Percentiles rank a stretch among this genome's conserved stretches.
These are phyloP conservation scores for Patiria miniata DNA, from an alignment of 35 echinoderm and acorn worm species.

Conservation along the genomic window DNA sequence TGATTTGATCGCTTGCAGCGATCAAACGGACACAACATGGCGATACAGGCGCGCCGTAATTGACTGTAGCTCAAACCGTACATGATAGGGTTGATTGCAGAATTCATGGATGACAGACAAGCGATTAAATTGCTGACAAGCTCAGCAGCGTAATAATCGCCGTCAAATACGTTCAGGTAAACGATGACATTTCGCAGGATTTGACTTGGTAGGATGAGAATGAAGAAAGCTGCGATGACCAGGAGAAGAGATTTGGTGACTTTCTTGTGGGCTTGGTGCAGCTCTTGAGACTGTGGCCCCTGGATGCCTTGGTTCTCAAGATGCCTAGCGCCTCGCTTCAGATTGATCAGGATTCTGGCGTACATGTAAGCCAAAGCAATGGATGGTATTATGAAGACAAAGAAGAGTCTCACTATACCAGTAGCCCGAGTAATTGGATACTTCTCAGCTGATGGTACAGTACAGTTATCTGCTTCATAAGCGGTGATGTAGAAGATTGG, in stretches of 20 bases:
- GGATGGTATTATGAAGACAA: too few relatives aligned
- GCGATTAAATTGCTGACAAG: neutral
- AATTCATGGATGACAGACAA: neutral
- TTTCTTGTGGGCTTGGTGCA: constrained; percentile 5
- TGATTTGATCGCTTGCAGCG: neutral
- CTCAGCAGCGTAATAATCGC: neutral
- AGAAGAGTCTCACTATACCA: too few relatives aligned
- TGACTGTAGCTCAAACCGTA: neutral
- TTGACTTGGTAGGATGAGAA: neutral
- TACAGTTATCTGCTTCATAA: neutral
- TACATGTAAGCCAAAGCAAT: neutral
- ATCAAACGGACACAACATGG: neutral
- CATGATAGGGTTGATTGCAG: neutral
- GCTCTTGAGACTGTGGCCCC: constrained; percentile 6
- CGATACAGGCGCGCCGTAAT: neutral
- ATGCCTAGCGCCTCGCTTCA: neutral
- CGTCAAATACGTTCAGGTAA: neutral
- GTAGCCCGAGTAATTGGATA: neutral
- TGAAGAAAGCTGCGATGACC: neutral
- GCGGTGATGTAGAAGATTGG: neutral
- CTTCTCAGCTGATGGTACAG: neutral
- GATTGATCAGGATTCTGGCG: neutral
- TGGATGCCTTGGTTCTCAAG: constrained; percentile 2
- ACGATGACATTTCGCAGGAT: neutral
- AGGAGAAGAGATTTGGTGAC: neutral